Evolutionary conservation across 2,888 invertebrate genomes (phyloP), one percentile per base, ranked within the genome.

Genomic region (Daptonema setosum): DNA sequence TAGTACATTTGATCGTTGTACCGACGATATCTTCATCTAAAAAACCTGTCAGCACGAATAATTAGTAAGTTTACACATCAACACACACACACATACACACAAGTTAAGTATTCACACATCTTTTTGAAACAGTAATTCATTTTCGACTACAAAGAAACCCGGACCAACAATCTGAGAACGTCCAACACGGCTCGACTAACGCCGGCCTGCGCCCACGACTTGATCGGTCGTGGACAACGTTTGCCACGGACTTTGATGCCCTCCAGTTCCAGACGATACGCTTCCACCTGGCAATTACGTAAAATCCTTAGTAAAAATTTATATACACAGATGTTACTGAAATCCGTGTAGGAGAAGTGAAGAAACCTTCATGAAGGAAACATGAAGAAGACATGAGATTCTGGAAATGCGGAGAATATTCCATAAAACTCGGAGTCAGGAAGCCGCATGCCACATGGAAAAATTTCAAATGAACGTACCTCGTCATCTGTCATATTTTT

Each of bases 191-290:
- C 91, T 70, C 87, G 87, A 60, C 87, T 87, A 25, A 93, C 86
- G 3, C 97, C 97, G 71, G 90, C 91, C 67, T 99, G 97, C 0
- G 97, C 91, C 97, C 97, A 99, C 0, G 83, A 81, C 75, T 81
- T 85, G 59, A 99, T 87, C 5, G 80, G 80, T 69, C 87, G 90
- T 0, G 97, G 97, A 70, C 90, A 91, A 11, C 87, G 86, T 70
- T 91, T 91, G 28, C 97, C 97, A 70, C 87, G 85, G 1, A 95
- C 90, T 63, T 86, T 79, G 57, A 99, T 87, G 1, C 88, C 91
- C 75, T 97, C 97, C 60, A 97, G 70, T 65, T 93, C 90, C 61
- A 64, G 63, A n/a, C 77, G 67, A 53, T 71, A 68, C 11, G 64
- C 69, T 48, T 74, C 74, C 43, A 76, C 76, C 63, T 76, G 75